Base-by-base conservation (phyloP, 2,797 vertebrate genomes). In the Cynopterus sphinx region DNA sequence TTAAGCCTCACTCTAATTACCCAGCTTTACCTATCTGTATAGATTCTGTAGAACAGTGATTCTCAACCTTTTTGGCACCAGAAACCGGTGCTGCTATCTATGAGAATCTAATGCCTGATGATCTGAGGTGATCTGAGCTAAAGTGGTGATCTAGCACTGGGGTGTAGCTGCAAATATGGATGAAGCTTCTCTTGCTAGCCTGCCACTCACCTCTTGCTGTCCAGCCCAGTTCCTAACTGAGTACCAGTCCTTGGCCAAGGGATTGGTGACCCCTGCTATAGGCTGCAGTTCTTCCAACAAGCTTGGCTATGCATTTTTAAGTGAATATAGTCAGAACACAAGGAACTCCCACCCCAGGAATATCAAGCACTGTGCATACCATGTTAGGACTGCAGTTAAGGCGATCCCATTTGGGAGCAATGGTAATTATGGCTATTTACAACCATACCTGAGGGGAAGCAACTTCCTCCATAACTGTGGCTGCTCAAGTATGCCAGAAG, bases 341-440 rank as follows among this genome's bases (percentile, higher is more conserved):
- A 81, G 36, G 53, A 26, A 28, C 1, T 59, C 3, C 9, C 11
- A 6, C 9, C 5, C 7, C 43, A 82, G 19, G 31, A 63, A 11
- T 22, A 33, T 2, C 26, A 39, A 3, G 13, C 1, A 7, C 5
- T 28, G 10, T 9, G 11, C 4, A 10, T 26, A 46, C 28, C 11
- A 7, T 16, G 19, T 4, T 19, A 8, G 2, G 26, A 55, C 22
- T 71, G 33, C 13, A 78, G 26, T 68, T 59, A 53, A 10, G 9
- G 9, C 43, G 28, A 15, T 9, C 39, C 39, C 19, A 79, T 49
- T 59, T 10, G 43, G 46, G 70, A 95, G 7, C 1, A 22, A 51
- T 6, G 19, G 39, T 57, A 31, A 46, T 9, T 79, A 7, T 51
- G 9, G 6, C 5, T 36, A n/a, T 89, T 61, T 74, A 61, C 6